Percentiles rank a stretch among this genome's conserved stretches.
phyloP scores from a whole-genome alignment of 1,140 invertebrate genomes.

The Atta colombica region DNA sequence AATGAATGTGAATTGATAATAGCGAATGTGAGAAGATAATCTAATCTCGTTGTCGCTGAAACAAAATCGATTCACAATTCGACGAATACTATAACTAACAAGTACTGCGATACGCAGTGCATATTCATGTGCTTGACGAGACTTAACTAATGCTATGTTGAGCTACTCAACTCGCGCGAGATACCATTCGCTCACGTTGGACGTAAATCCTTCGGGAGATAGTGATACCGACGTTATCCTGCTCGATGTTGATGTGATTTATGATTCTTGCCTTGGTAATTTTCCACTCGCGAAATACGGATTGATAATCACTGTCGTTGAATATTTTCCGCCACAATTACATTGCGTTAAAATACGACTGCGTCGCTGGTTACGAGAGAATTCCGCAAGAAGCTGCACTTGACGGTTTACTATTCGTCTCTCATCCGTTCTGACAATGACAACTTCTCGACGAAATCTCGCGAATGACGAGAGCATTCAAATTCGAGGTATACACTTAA shows the following conservation, averaged over 20 bases:
- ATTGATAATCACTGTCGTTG: conserved; percentile 28
- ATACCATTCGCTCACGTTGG: neutral
- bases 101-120: conserved; percentile 22
- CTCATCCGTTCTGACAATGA: neutral
- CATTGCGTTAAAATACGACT: conserved; percentile 39
- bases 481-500: conserved; percentile 35
- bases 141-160: conserved; percentile 17
- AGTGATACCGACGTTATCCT: neutral
- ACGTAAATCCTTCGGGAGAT: neutral
- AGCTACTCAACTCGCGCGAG: conserved; percentile 30
- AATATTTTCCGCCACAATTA: conserved; percentile 46
- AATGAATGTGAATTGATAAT: neutral
- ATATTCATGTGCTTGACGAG: conserved; percentile 29
- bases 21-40: too few species aligned
- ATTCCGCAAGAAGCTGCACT: neutral
- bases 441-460: neutral
- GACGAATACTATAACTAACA: neutral
- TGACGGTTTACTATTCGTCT: neutral
- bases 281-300: conserved; percentile 20
- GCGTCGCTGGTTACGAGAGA: conserved; percentile 12
- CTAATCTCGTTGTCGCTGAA: neutral
- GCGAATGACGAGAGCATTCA: neutral
- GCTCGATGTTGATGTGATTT: conserved; percentile 31
- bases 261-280: conserved; percentile 15
- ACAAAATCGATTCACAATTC: conserved; percentile 16